Evolutionary conservation across 2,888 invertebrate species (phyloP), one percentile per base, ranked within the genome.

Genomic region (Eupeodes luniger): DNA sequence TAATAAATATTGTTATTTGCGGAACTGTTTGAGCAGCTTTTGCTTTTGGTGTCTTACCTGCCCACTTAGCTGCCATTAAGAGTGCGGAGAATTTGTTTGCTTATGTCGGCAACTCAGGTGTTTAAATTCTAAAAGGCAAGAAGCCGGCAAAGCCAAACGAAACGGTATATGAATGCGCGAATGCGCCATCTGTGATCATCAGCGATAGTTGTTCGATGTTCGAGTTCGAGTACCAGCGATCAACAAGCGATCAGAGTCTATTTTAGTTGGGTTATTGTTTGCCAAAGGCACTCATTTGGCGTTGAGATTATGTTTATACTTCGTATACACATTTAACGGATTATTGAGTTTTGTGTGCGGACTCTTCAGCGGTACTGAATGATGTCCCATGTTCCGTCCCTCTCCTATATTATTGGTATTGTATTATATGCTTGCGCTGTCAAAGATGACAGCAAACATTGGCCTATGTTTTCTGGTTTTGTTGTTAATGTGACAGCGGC

Each of bases 301-400:
- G 80, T 85, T 85, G 62, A 74, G 81, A 75, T 75, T 84, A 80
- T 84, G 84, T 88, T 88, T 82, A 69, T 57, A 69, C 82, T 62
- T 62, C 49, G 83, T 92, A 92, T 92, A 90, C 91, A 92, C 92
- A 92, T 92, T 92, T 92, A 92, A 92, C 93, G 93, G 93, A 92
- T 92, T 92, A 92, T 92, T 92, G 91, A 91, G 90, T 91, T 90
- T 91, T 89, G 77, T 81, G 67, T 81, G 84, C 66, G 84, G 67
- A 51, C 84, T 79, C 64, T 79, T 80, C 47, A 82, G 79, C 83
- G 82, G 86, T 79, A 16, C 61, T 75, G 79, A 82, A 86, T 75
- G 78, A 82, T 80, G 86, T 80, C 79, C 70, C 34, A 47, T 27
- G 27, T 3, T 27, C 3, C 27, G 40, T 40, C 40, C 5, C 40